A percentile compares a stretch with the other conserved stretches of the same genome.
Conservation (phyloP, 2,113 vertebrate genomes). For the Catagonus wagneri region DNA sequence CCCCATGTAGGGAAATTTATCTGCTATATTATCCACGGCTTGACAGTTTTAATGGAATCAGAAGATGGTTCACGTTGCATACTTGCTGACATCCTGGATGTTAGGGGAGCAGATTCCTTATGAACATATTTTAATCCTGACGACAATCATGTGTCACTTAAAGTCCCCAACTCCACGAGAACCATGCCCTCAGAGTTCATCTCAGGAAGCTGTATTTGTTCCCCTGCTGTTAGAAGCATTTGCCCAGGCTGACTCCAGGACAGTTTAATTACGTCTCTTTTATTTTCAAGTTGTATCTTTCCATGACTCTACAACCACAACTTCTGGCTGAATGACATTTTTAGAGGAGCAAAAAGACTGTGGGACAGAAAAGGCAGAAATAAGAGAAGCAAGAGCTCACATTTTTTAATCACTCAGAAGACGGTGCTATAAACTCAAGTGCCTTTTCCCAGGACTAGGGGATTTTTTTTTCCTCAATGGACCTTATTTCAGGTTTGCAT, state of each 20-base stretch:
- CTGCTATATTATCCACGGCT: background rate
- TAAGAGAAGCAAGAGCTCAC: background rate
- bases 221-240: background rate
- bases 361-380: background rate
- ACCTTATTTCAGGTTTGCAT: conserved; percentile 38
- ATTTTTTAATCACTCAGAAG: conserved; percentile 25
- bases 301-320: background rate
- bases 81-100: background rate
- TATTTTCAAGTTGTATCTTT: conserved; percentile 52
- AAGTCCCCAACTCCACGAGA: background rate
- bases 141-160: background rate
- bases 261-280: conserved; percentile 51
- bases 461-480: background rate
- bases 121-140: background rate
- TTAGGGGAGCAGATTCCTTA: background rate
- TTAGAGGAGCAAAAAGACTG: background rate
- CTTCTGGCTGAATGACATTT: background rate
- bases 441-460: background rate
- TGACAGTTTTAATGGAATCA: background rate
- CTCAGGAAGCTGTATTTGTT: background rate
- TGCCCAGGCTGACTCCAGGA: background rate
- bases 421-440: background rate
- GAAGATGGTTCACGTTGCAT: background rate
- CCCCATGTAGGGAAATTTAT: background rate
- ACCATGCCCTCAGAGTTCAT: background rate